Base-by-base conservation (phyloP, 2,797 vertebrate genomes). In the Acanthiza pusilla region DNA sequence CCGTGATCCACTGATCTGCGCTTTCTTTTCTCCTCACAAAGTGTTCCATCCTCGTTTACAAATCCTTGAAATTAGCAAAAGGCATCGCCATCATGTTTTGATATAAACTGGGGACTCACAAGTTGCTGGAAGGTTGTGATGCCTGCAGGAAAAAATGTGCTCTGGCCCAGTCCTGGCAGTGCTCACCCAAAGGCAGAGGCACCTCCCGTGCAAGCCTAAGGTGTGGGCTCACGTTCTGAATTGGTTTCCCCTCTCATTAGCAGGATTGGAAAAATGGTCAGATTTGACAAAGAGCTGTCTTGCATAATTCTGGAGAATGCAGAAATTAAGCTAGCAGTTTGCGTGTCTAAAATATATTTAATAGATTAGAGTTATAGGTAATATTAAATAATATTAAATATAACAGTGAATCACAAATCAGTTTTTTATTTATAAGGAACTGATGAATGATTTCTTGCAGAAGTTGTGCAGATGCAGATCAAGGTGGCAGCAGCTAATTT, bases 1-100 rank as follows among this genome's bases (percentile, higher is more conserved):
- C 42, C 66, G 85, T 82, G 60, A 72, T 74, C 18, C 82, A 36
- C 66, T 67, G 75, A 88, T 91, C 80, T 77, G 34, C 40, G 89
- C 83, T 87, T 96, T 79, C 70, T 93, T 75, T 92, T 50, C 83
- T 82, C 40, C 73, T 76, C 42, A 47, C 57, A 45, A 78, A 88
- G 29, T 81, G 14, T 70, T 67, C 50, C 5, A 2, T 36, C 30
- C 68, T 81, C 32, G 9, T 77, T 83, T 68, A 43, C n/a, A 85
- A 93, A 70, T 30, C 54, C 58, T 72, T 75, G 50, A 85, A 89
- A 93, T 94, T 83, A 76, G 26, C 20, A 42, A 34, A 84, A 91
- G 45, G 78, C 29, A 50, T 55, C 61, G 21, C 42, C 9, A 5
- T 29, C 71, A 47, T 57, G 36, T 68, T 87, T 87, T 76, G 9